Evolutionary conservation across 1,140 invertebrate species (phyloP), one percentile per base, ranked within the genome.

Genomic region (Apolygus lucorum): DNA sequence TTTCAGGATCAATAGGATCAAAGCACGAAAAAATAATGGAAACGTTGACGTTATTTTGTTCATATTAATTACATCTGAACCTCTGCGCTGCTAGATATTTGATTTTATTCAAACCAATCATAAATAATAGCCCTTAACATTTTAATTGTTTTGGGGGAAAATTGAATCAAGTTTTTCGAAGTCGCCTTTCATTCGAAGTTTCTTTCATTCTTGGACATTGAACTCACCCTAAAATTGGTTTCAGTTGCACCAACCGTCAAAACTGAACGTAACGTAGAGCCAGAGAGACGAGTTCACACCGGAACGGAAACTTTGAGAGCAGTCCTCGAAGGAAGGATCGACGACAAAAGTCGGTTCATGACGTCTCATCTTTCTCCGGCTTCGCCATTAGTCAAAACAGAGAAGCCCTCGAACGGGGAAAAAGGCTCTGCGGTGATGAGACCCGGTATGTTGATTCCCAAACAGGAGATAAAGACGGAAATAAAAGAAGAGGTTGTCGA

Each of bases 301-400:
- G 71, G 71, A 17, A 67, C 54, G 29, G 71, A 72, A 28, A 72
- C 71, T 17, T 34, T 72, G 1, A 26, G 71, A 63, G 71, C 71
- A 1, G 71, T 72, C 67, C 59, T 72, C 2, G 71, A 72, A 52
- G 71, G 71, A 13, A 52, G 68, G 34, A 26, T 59, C 27, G 63
- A 68, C 52, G 65, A 52, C 11, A 64, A 69, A 52, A 63, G 27
- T 14, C 27, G 66, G 4, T 59, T 59, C 54, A 17, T 42, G 34
- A n/a, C n/a, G n/a, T n/a, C n/a, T n/a, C n/a, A n/a, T n/a, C 17
- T 49, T 8, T 59, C 54, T 11, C 54, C 54, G 2, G 52, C 26
- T 28, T 29, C 8, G 29, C 28, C 71, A 24, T 21, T 22, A 24
- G 65, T 69, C 29, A 70, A 72, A 70, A 28, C 59, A 1, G 63